Evolutionary conservation across 2,888 invertebrate species (phyloP), one percentile per base, ranked within the genome.

Genomic region (Cetonia aurata): DNA sequence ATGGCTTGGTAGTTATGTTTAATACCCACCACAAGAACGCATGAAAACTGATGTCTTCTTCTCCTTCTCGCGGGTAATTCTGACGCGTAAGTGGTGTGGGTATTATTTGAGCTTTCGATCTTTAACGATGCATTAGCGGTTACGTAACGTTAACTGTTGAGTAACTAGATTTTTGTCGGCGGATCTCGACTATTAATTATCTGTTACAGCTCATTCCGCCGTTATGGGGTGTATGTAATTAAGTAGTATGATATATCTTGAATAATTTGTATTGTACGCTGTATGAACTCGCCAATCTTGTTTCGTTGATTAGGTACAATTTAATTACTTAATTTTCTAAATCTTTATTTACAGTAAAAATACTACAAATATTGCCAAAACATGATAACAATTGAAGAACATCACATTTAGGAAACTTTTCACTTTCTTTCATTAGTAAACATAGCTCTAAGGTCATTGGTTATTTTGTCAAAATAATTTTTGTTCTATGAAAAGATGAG

Each of bases 21-120:
- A 65, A 50, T 65, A 65, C 48, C 50, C 50, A 65, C 37, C 50
- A 65, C 50, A 19, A 19, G 50, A 65, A 50, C 62, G 50, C 50
- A 65, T 65, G 62, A 65, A 65, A 65, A 50, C 50, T 65, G 62
- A 65, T 50, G 50, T 65, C 62, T 65, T 65, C 62, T 50, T 65
- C 50, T 50, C 17, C 50, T 3, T 42, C 42, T 57, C 15, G 42
- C 33, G 13, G 46, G 31, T 65, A 15, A 37, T 65, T 50, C 50
- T 65, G 8, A 33, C 50, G 33, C 19, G 33, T 50, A 50, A 65
- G 50, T 37, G 52, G 52, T 50, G 33, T 37, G 10, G 37, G 10
- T 65, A 65, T 17, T 65, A 50, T 50, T 65, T 50, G 12, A 33
- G 48, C 50, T 65, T 52, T 65, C 37, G 50, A 42, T 56, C 42